Percentiles rank a stretch among this genome's conserved stretches.
Evolutionary conservation across 1,140 invertebrate species (phyloP).

Genomic region (Uloborus diversus): DNA sequence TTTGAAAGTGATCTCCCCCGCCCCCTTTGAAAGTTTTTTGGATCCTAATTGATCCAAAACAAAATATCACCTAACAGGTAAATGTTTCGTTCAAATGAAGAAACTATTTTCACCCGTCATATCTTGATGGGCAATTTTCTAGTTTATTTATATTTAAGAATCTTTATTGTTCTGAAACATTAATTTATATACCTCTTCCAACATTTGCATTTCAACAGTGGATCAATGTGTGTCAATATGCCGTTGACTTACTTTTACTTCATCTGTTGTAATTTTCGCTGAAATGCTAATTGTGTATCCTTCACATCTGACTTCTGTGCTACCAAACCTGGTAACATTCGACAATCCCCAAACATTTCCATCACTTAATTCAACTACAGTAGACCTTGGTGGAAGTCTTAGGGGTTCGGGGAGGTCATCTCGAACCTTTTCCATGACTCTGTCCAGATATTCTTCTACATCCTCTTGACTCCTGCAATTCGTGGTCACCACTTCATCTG

Average conservation of each 20-base stretch:
- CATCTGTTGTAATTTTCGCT: not conserved
- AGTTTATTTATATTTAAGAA: no score
- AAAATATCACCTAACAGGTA: no score
- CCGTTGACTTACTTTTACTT: constrained; percentile 11
- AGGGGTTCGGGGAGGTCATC: not conserved
- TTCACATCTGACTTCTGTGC: not conserved
- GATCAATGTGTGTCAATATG: no score
- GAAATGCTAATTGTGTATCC: not conserved
- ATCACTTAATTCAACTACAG: constrained; percentile 5
- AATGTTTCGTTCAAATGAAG: no score
- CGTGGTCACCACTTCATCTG: not conserved
- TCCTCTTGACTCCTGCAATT: not conserved
- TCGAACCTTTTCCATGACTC: not conserved
- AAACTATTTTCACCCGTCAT: no score
- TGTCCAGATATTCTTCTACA: constrained; percentile 4
- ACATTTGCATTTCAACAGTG: no score
- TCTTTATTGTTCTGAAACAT: no score
- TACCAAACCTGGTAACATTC: not conserved
- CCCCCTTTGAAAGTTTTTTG: no score
- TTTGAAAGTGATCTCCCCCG: no score
- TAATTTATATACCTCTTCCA: no score
- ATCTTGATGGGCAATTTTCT: no score
- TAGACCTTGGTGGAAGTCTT: not conserved
- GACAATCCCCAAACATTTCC: not conserved
- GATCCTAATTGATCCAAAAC: no score